Conservation (phyloP, 1,140 invertebrate species). For the Saccostrea echinata region DNA sequence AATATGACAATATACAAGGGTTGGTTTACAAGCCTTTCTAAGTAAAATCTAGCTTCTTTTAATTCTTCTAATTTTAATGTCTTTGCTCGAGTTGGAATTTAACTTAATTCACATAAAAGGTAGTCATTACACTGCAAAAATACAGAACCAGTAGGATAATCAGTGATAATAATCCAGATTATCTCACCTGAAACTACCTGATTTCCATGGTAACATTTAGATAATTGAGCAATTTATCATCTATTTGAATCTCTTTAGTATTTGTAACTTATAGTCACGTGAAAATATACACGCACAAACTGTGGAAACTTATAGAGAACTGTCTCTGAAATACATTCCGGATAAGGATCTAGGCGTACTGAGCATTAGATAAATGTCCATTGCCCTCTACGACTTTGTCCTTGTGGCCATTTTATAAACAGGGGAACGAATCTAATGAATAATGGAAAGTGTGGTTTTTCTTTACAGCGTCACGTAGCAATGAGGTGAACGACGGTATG, state of each 20-base stretch:
- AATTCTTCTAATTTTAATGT: no score
- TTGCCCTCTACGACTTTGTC: no score
- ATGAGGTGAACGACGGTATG: slow-evolving; percentile 33
- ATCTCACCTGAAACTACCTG: not conserved
- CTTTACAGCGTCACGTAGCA: not conserved
- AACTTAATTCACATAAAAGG: no score
- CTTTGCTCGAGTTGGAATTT: no score
- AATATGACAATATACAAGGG: no score
- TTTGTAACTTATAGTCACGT: not conserved
- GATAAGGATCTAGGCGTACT: no score
- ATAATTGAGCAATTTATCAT: not conserved
- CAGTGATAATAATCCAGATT: not conserved
- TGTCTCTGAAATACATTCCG: no score
- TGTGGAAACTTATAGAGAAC: no score
- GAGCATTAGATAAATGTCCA: no score
- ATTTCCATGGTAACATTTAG: not conserved
- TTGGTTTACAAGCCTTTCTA: no score
- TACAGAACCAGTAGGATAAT: not conserved
- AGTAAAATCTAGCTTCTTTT: no score
- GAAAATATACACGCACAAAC: not conserved
- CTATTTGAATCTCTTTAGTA: not conserved
- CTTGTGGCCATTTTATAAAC: no score
- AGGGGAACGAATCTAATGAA: not conserved
- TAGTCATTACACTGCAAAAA: not conserved
- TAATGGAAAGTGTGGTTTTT: not conserved